phyloP scores from a whole-genome alignment of 2,113 vertebrate genomes.

The Martes martes region DNA sequence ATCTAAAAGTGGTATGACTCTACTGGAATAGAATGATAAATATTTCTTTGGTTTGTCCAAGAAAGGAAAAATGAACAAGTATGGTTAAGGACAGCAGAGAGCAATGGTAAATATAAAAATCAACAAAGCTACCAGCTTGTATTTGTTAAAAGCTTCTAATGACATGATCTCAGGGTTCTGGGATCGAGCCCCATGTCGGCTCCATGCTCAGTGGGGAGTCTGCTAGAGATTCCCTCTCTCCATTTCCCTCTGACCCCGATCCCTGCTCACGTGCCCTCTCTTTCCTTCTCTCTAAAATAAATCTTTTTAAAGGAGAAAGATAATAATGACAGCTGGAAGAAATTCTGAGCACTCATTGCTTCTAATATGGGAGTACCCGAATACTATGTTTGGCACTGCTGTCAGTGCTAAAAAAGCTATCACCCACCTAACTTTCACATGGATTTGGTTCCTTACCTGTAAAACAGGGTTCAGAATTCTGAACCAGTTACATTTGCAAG shows the following conservation, averaged over 20 bases:
- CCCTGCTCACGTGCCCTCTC: background rate
- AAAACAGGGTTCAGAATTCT: conserved; percentile 29
- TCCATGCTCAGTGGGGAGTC: background rate
- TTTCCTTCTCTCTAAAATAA: background rate
- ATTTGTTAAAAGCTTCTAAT: background rate
- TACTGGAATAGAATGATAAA: conserved; percentile 35
- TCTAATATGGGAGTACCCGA: background rate
- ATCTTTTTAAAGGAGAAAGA: background rate
- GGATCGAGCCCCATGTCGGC: background rate
- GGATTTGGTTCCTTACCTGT: conserved; percentile 19
- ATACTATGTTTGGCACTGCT: background rate
- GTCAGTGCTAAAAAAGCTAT: background rate
- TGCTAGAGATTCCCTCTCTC: background rate
- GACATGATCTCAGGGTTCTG: background rate
- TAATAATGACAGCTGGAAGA: background rate
- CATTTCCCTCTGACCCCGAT: background rate
- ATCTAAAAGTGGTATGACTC: conserved; percentile 38
- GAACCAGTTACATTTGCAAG: background rate
- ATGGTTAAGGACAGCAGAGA: background rate
- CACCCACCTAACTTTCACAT: background rate
- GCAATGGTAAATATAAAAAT: conserved; percentile 52
- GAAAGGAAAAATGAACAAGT: conserved; percentile 46
- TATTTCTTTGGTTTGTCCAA: conserved; percentile 53
- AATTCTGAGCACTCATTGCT: background rate
- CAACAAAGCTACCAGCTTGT: background rate